Evolutionary conservation across 2,888 invertebrate genomes (phyloP), one percentile per base, ranked within the genome.

Genomic region (Heteromurus nitidus): DNA sequence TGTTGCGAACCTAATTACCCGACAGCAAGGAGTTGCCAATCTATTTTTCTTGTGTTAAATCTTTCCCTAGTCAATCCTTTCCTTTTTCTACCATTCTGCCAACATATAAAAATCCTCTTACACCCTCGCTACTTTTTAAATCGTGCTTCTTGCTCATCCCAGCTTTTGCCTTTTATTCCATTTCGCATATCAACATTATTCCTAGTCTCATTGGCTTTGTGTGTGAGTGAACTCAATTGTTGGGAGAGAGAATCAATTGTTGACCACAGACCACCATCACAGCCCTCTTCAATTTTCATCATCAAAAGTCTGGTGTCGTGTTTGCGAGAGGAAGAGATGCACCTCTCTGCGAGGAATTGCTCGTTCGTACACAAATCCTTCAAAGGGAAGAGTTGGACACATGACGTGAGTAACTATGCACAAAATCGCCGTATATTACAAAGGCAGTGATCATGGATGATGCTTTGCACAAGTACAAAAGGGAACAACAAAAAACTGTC

Each of bases 21-120:
- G 75, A 75, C 81, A 81, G 70, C 44, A 53, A 76, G 81, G 81
- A 81, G 75, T 81, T 81, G 81, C 81, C 81, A 76, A 81, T 81
- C n/a, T 75, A 75, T 75, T 74, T 77, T 74, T 68, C 74, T 55
- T 69, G 62, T 68, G 47, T 42, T 75, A 42, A 68, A 65, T 1
- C 28, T 60, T 30, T 67, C 22, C 79, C 36, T 22, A 42, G 28
- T 28, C n/a, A 24, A 53, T 42, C 28, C 28, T 60, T 42, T 64
- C 1, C 60, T n/a, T 36, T 64, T 18, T 42, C 62, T 47, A 30
- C 42, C 65, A 26, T 58, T 58, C 62, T 50, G 30, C 62, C 58
- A 50, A 62, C 5, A 36, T 36, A 9, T 5, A 13, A 36, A 36
- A 13, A 47, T 47, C 3, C 18, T n/a, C 9, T 47, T 47, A 47